These are phyloP conservation scores for Chalcis sispes DNA, from an alignment of 2,888 invertebrate species.

Conservation along the genomic window DNA sequence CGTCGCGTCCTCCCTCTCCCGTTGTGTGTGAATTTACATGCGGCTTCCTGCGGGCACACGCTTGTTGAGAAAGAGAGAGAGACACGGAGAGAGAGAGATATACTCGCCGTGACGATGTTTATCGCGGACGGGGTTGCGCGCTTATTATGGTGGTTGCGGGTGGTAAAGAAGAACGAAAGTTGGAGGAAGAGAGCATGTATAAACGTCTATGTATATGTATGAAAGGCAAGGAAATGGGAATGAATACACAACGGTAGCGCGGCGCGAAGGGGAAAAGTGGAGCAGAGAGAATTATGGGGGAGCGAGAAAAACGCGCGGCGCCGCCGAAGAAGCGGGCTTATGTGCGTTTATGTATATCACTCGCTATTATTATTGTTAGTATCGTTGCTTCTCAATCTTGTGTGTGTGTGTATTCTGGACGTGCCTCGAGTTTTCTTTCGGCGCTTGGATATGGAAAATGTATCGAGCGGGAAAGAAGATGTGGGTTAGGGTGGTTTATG, in stretches of 20 bases:
- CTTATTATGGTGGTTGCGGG: constrained; percentile 41
- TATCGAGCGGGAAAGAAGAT: no score
- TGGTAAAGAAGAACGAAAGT: background rate
- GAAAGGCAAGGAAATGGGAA: constrained; percentile 35
- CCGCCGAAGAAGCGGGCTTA: no score
- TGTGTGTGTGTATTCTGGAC: no score
- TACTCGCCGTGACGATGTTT: constrained; percentile 39
- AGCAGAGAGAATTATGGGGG: constrained; percentile 4
- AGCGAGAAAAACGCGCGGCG: no score
- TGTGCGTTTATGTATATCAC: no score
- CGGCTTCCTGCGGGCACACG: constrained; percentile 50
- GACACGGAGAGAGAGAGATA: no score
- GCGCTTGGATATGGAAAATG: no score
- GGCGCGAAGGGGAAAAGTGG: constrained; percentile 17
- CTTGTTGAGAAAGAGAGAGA: constrained; percentile 1
- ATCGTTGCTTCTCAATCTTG: no score
- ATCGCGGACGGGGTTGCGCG: constrained; percentile 28
- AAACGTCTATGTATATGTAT: background rate
- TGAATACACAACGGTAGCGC: background rate
- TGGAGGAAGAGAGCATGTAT: background rate
- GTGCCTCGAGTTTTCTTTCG: no score
- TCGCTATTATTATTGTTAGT: no score
- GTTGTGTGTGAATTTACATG: constrained; percentile 41
- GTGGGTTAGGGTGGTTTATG: no score
- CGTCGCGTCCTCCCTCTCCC: constrained; percentile 12